phyloP scores from a whole-genome alignment of 2,888 invertebrate species.

The Nesidiocoris tenuis region DNA sequence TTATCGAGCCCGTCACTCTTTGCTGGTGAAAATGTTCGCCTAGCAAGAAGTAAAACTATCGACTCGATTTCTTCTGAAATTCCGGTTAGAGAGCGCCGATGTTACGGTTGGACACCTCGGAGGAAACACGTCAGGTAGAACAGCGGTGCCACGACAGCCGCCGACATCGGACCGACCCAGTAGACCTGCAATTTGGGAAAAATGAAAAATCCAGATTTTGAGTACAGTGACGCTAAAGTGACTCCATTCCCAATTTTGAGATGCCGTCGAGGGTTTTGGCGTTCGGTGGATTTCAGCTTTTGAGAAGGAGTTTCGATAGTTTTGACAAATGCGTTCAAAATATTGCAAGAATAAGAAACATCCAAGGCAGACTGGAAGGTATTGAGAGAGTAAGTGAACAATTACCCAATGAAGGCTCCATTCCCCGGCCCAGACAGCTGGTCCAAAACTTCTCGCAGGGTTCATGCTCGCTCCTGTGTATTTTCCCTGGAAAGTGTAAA shows the following conservation, averaged over 20 bases:
- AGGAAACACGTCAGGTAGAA: conserved; percentile 53
- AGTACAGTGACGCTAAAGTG: no score
- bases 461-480: conserved; percentile 73
- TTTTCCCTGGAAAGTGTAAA: conserved; percentile 64
- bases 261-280: no score
- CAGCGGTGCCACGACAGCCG: conserved; percentile 55
- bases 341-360: no score
- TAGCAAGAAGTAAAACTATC: no score
- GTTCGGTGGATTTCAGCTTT: background rate
- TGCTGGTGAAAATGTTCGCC: no score
- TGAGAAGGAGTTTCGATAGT: no score
- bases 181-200: conserved; percentile 59
- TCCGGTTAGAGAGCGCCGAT: background rate
- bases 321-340: no score
- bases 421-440: conserved; percentile 67
- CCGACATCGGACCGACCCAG: conserved; percentile 65
- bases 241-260: no score
- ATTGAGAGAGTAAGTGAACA: conserved; percentile 46
- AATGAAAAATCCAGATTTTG: no score
- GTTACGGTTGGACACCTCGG: conserved; percentile 1
- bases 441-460: conserved; percentile 69
- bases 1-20: no score
- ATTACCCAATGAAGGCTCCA: conserved; percentile 69
- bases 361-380: background rate
- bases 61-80: no score